Evolutionary conservation across 2,113 vertebrate species (phyloP).

Genomic region (Aegithalos caudatus): DNA sequence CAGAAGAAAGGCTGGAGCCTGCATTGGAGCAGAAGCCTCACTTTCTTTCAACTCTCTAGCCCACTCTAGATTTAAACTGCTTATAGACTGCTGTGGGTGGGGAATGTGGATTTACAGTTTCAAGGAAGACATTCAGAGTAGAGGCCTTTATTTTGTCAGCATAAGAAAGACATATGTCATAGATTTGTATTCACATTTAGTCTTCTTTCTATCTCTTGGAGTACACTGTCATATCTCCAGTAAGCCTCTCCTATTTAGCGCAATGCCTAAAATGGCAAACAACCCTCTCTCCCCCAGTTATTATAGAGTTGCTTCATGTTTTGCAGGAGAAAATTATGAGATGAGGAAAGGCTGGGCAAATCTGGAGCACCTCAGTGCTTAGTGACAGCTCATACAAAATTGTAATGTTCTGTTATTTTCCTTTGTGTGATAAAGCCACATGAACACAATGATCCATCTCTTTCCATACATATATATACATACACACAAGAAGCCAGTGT

Average conservation of each 20-base stretch:
- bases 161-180: not conserved
- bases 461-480: too few species aligned
- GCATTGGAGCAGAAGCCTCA: not conserved
- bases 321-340: not conserved
- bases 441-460: not conserved
- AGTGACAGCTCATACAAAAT: not conserved
- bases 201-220: not conserved
- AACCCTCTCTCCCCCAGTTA: accelerated
- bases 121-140: not conserved
- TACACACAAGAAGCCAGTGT: not conserved
- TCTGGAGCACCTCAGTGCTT: not conserved
- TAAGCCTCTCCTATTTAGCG: not conserved
- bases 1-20: not conserved
- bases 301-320: not conserved
- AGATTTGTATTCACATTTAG: not conserved
- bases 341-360: not conserved
- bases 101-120: not conserved
- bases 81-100: not conserved
- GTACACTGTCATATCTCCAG: not conserved
- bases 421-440: not conserved
- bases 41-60: not conserved
- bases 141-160: not conserved
- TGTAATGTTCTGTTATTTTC: not conserved
- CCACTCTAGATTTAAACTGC: not conserved
- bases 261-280: not conserved